Percentiles rank a stretch among this genome's conserved stretches.
Conservation (phyloP, 2,113 vertebrate species). For the Odontophorus gujanensis region DNA sequence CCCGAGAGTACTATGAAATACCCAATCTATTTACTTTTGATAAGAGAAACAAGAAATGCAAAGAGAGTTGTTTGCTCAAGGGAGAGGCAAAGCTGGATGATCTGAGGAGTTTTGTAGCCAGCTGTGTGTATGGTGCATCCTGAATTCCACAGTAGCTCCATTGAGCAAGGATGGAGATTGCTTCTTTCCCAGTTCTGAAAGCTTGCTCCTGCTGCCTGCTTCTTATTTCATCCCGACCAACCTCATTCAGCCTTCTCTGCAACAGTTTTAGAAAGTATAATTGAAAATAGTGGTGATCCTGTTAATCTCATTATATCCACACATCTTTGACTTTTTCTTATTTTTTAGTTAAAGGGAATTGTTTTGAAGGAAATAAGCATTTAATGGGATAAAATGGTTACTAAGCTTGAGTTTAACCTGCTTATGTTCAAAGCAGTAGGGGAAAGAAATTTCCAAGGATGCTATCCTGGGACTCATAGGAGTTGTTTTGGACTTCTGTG, state of each 20-base stretch:
- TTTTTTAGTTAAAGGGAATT: background rate
- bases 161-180: slow-evolving; percentile 1
- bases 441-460: background rate
- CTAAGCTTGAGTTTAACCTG: background rate
- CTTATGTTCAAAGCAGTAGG: background rate
- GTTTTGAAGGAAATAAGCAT: background rate
- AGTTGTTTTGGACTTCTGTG: slow-evolving; percentile 26
- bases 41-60: slow-evolving; percentile 64
- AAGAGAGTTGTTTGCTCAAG: slow-evolving; percentile 60
- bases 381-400: background rate
- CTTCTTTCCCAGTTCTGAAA: background rate
- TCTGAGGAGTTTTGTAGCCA: slow-evolving; percentile 58
- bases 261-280: background rate
- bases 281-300: background rate
- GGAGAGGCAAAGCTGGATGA: slow-evolving; percentile 48
- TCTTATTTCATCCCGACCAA: background rate
- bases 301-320: background rate
- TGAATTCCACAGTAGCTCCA: slow-evolving; percentile 47
- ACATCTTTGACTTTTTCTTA: background rate
- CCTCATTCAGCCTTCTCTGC: fast-evolving
- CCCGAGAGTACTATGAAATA: background rate
- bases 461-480: background rate
- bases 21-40: slow-evolving; percentile 59
- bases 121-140: background rate
- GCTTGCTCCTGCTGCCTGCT: background rate